Evolutionary conservation across 2,888 invertebrate species (phyloP).

Genomic region (Parnassius smintheus): DNA sequence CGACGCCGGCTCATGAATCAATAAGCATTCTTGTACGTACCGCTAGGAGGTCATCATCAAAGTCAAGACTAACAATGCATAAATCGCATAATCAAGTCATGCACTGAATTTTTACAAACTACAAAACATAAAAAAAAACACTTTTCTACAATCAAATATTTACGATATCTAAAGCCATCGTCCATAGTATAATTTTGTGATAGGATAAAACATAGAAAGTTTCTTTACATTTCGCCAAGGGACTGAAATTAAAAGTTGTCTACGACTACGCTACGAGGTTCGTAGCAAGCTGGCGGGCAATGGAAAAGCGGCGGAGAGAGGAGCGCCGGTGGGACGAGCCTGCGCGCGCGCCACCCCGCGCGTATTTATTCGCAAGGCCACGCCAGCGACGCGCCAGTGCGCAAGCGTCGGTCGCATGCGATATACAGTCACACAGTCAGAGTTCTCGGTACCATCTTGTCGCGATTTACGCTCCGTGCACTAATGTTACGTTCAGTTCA

Average conservation of each 20-base stretch:
- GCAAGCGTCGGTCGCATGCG: slow-evolving; percentile 74
- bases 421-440: slow-evolving; percentile 60
- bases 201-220: neutral
- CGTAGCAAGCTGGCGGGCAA: slow-evolving; percentile 54
- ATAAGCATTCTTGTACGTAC: slow-evolving; percentile 28
- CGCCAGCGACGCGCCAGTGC: slow-evolving; percentile 73
- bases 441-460: slow-evolving; percentile 54
- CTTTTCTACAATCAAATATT: no score
- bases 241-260: slow-evolving; percentile 39
- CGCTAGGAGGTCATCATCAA: slow-evolving; percentile 31
- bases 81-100: slow-evolving; percentile 23
- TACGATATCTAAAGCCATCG: no score
- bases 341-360: slow-evolving; percentile 61
- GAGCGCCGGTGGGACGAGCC: slow-evolving; percentile 69
- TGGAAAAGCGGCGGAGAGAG: slow-evolving; percentile 67
- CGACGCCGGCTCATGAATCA: slow-evolving; percentile 44
- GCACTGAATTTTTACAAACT: slow-evolving; percentile 14
- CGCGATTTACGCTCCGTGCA: slow-evolving; percentile 62
- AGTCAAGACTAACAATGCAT: slow-evolving; percentile 27
- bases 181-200: no score
- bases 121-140: no score
- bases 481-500: slow-evolving; percentile 60
- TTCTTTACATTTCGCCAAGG: slow-evolving; percentile 8
- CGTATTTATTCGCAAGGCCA: slow-evolving; percentile 81
- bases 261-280: slow-evolving; percentile 54